Conservation (phyloP, 2,888 invertebrate genomes). For the Branchipolynoe longqiensis region DNA sequence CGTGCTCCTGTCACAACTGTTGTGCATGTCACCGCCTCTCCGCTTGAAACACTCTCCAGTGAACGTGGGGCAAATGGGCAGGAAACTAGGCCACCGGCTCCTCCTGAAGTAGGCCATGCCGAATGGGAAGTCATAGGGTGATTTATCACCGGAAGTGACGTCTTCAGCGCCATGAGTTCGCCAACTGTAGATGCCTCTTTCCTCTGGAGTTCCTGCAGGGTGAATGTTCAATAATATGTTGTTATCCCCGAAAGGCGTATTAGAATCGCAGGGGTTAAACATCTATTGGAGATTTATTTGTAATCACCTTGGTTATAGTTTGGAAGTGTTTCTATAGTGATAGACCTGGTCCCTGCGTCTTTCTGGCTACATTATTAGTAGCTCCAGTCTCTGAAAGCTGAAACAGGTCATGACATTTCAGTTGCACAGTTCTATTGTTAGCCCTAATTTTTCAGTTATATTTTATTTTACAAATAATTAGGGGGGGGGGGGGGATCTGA, state of each 20-base stretch:
- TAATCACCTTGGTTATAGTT: not conserved
- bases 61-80: conserved; percentile 2
- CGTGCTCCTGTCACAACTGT: too few relatives aligned
- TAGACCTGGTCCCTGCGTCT: too few relatives aligned
- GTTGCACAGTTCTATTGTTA: too few relatives aligned
- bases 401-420: too few relatives aligned
- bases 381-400: too few relatives aligned
- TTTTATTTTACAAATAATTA: too few relatives aligned
- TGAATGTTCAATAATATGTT: not conserved
- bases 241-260: too few relatives aligned
- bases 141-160: not conserved
- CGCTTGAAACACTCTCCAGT: too few relatives aligned
- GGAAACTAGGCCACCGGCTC: not conserved
- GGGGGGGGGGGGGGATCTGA: too few relatives aligned
- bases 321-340: not conserved
- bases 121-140: not conserved
- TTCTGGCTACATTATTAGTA: too few relatives aligned
- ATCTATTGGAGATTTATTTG: not conserved
- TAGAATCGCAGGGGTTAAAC: not conserved
- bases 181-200: not conserved
- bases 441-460: too few relatives aligned
- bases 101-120: not conserved
- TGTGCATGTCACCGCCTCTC: too few relatives aligned
- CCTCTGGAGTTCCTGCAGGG: not conserved
- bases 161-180: not conserved